These are phyloP conservation scores for Chelonia mydas DNA, from an alignment of 2,797 vertebrate species.

Conservation along the genomic window DNA sequence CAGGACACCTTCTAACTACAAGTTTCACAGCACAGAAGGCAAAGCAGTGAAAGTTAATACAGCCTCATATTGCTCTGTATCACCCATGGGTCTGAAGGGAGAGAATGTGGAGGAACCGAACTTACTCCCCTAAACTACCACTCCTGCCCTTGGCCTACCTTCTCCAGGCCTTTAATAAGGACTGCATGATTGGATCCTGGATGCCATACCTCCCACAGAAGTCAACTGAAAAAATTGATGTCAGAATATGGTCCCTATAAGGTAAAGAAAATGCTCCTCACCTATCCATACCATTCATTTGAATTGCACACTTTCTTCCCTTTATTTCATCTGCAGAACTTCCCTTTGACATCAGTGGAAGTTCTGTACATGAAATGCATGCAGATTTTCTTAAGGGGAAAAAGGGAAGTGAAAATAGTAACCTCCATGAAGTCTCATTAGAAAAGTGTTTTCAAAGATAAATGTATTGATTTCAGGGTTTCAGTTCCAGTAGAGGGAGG, in stretches of 20 bases:
- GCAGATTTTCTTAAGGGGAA: neutral
- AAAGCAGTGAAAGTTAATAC: neutral
- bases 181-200: neutral
- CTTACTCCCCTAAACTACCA: neutral
- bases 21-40: conserved; percentile 22
- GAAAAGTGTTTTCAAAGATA: neutral
- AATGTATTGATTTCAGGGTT: neutral
- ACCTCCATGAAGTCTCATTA: neutral
- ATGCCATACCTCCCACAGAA: neutral
- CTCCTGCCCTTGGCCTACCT: neutral
- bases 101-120: neutral
- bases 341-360: neutral
- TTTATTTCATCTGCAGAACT: neutral
- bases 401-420: neutral
- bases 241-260: neutral
- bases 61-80: neutral
- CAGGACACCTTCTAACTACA: neutral
- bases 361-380: neutral
- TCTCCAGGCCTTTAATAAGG: neutral
- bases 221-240: neutral
- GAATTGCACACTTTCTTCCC: neutral
- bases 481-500: neutral
- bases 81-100: neutral
- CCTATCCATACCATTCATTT: neutral
- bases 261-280: neutral